phyloP scores from a whole-genome alignment of 1,140 invertebrate genomes.

The Eulimnadia texana region DNA sequence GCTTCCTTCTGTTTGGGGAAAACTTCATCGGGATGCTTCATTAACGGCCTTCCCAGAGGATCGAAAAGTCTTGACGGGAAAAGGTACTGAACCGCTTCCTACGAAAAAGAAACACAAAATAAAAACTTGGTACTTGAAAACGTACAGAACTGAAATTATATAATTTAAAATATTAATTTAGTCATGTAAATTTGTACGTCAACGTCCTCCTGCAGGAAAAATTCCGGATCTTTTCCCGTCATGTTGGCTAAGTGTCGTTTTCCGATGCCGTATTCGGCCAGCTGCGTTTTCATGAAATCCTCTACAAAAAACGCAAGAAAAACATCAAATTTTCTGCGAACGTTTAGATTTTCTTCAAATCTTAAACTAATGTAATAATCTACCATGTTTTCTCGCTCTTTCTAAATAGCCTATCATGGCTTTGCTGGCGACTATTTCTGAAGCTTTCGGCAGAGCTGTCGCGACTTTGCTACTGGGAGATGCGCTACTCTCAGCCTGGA shows the following conservation, averaged over 20 bases:
- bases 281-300: conserved; percentile 68
- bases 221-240: conserved; percentile 84
- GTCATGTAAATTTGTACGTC: conserved; percentile 46
- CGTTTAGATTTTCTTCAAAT: neutral
- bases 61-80: conserved; percentile 82
- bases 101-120: conserved; percentile 23
- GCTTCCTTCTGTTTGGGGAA: conserved; percentile 73
- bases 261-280: conserved; percentile 72
- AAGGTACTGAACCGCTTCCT: conserved; percentile 77
- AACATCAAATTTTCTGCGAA: conserved; percentile 3
- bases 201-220: conserved; percentile 73
- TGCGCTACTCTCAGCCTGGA: neutral
- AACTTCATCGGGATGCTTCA: conserved; percentile 71
- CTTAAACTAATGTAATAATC: too few species aligned
- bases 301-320: conserved; percentile 37
- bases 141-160: conserved; percentile 1
- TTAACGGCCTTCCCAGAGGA: conserved; percentile 59
- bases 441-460: neutral
- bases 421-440: conserved; percentile 38
- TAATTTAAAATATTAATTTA: conserved; percentile 5
- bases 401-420: conserved; percentile 78
- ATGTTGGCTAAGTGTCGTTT: conserved; percentile 93
- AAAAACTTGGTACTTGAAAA: conserved; percentile 1
- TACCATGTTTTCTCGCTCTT: conserved; percentile 57
- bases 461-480: neutral